Evolutionary conservation across 2,888 invertebrate genomes (phyloP), one percentile per base, ranked within the genome.

Genomic region (Spilosoma lubricipeda): DNA sequence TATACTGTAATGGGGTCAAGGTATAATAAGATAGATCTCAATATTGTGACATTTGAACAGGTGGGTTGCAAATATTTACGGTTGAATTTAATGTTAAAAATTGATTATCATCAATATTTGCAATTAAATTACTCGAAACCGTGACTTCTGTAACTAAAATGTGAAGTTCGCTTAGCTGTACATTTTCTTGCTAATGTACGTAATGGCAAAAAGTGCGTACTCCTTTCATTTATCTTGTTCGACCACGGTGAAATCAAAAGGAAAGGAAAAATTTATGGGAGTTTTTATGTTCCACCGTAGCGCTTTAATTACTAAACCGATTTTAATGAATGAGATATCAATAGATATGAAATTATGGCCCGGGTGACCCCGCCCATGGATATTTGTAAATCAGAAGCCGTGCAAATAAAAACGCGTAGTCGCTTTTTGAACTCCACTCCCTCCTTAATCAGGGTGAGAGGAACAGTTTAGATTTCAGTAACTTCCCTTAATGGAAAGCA

Each of bases 61-160:
- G 80, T 82, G 75, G 73, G 45, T 72, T 69, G 23, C 76, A 78
- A 75, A 81, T 78, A 76, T 15, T 27, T 72, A 79, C 73, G 79
- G 68, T 77, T 68, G 23, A 73, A 81, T 67, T 73, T 71, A 66
- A 77, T 71, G 71, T 66, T 59, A 56, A 56, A 77, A 85, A 83
- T 85, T 75, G 77, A 83, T 83, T 83, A 78, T 80, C 74, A 59
- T 67, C 36, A 39, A 76, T 75, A 76, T 73, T 76, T 9, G 5
- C 67, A 70, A 70, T 64, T 33, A 20, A 27, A 20, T 52, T 4
- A 72, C 69, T 67, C 8, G 13, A 39, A 11, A 77, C 81, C 72
- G 23, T 75, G 79, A 56, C 0, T 7, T 2, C 7, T 1, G 39
- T 23, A 1, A 30, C 0, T 3, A 56, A 77, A 59, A 66, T 70